phyloP scores from a whole-genome alignment of 1,140 invertebrate species.

The Caenorhabditis elegans region WBcel235 BX284606.5:16561001-16561500 shows the following conservation, averaged over 20 bases:
- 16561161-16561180: background rate
- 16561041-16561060: slow-evolving; percentile 12
- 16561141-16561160: background rate
- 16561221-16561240: slow-evolving; percentile 13
- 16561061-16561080: background rate
- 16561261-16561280: background rate
- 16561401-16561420: background rate
- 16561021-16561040: background rate
- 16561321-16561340: slow-evolving; percentile 3
- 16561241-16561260: background rate
- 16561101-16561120: background rate
- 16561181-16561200: background rate
- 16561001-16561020: slow-evolving; percentile 1
- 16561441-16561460: background rate
- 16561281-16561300: slow-evolving; percentile 19
- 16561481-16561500: slow-evolving; percentile 5
- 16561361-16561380: too few species aligned
- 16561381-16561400: background rate
- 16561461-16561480: background rate
- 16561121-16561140: slow-evolving; percentile 6
- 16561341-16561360: background rate
- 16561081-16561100: background rate
- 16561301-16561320: background rate
- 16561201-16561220: background rate
- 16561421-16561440: background rate